phyloP scores from a whole-genome alignment of 2,113 vertebrate species.

The Morone chrysops region DNA sequence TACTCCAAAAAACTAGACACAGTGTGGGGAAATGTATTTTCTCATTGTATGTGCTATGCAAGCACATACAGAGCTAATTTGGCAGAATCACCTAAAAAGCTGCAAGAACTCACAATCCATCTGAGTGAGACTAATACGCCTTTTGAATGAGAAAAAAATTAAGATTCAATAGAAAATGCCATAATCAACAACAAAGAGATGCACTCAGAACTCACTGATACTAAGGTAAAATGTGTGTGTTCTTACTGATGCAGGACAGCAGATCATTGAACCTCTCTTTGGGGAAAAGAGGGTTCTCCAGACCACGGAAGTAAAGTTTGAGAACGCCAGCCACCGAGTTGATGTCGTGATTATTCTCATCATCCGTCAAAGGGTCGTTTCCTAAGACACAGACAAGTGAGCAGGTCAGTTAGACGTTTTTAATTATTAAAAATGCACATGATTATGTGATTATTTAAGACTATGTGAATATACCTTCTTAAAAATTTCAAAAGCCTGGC shows the following conservation, averaged over 20 bases:
- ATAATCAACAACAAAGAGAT: neutral
- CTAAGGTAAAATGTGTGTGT: slow-evolving; percentile 1
- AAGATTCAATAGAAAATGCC: neutral
- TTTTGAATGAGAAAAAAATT: neutral
- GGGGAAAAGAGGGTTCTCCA: slow-evolving; percentile 98
- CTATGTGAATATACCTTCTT: neutral
- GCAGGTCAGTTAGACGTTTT: slow-evolving; percentile 14
- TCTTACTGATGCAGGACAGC: slow-evolving; percentile 97
- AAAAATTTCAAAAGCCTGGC: neutral
- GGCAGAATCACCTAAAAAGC: neutral
- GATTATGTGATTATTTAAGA: neutral
- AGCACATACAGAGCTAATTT: too few relatives aligned
- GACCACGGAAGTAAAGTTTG: slow-evolving; percentile 97
- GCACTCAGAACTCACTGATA: neutral
- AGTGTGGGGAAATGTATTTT: neutral
- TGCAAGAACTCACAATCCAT: neutral
- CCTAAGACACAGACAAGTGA: slow-evolving; percentile 83
- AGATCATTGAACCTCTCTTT: slow-evolving; percentile 99
- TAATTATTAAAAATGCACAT: neutral
- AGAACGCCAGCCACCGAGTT: slow-evolving; percentile 98
- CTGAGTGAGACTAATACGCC: neutral
- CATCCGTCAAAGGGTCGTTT: slow-evolving; percentile 96
- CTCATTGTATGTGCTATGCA: neutral
- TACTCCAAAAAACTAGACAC: neutral
- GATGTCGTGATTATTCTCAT: slow-evolving; percentile 97